A percentile compares a stretch with the other conserved stretches of the same genome.
Evolutionary conservation across 2,797 vertebrate species (phyloP).

Genomic region (Diglossa cyanea): DNA sequence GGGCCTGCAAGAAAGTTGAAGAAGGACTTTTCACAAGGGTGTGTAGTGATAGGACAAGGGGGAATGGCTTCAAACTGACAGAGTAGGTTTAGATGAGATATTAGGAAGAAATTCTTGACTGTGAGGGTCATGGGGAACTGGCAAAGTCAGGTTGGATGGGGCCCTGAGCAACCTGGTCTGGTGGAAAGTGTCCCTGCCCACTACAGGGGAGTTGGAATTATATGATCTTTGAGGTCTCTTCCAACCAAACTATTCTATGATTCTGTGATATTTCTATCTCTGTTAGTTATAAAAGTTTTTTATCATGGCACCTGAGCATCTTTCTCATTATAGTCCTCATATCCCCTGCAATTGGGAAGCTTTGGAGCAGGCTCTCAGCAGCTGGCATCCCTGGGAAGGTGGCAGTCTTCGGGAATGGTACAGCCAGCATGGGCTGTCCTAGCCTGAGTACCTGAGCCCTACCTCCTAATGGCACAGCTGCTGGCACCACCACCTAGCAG

Average conservation of each 20-base stretch:
- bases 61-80: not conserved
- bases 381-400: not conserved
- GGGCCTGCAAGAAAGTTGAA: not conserved
- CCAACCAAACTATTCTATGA: not conserved
- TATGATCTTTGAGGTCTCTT: not conserved
- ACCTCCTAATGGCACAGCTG: not conserved
- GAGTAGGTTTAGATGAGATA: not conserved
- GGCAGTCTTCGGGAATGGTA: not conserved
- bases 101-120: not conserved
- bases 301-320: not conserved
- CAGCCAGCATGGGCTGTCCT: not conserved
- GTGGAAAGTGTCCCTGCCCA: not conserved
- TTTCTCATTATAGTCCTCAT: not conserved
- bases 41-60: not conserved
- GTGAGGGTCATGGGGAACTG: not conserved
- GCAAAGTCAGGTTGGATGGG: not conserved
- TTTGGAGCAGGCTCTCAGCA: not conserved
- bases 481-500: not conserved
- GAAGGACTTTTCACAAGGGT: not conserved
- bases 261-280: not conserved
- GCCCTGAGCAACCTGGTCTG: not conserved
- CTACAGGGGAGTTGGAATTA: fast-evolving
- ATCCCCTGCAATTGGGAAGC: not conserved
- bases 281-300: not conserved
- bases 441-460: not conserved